Evolutionary conservation across 2,888 invertebrate genomes (phyloP).

Genomic region (Steinernema carpocapsae): DNA sequence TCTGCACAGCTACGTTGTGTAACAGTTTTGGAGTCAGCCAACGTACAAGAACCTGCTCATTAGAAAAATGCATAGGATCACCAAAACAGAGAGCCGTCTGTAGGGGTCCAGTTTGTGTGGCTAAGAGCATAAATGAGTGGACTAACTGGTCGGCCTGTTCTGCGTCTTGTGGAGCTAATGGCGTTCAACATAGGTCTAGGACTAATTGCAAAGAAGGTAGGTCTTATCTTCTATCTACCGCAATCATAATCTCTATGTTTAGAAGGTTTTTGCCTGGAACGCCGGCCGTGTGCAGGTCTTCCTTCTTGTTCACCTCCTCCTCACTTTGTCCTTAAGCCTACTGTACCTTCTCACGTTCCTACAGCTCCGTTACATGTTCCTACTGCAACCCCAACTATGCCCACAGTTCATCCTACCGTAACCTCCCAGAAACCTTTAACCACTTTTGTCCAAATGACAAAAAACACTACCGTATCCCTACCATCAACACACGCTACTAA

Average conservation of each 20-base stretch:
- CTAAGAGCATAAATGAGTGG: background rate
- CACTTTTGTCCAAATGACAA: background rate
- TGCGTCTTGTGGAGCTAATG: background rate
- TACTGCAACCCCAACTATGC: too few species aligned
- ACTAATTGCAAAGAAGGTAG: conserved; percentile 9
- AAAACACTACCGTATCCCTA: background rate
- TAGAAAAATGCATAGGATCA: background rate
- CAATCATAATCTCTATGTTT: background rate
- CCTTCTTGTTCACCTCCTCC: background rate
- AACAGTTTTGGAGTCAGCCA: conserved; percentile 13
- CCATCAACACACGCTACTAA: background rate
- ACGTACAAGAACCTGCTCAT: background rate
- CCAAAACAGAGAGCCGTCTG: conserved; percentile 2
- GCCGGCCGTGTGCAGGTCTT: background rate
- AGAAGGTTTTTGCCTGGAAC: conserved; percentile 4
- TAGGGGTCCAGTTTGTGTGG: background rate
- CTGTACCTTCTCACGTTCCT: too few species aligned
- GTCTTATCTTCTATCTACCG: background rate
- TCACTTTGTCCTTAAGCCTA: too few species aligned
- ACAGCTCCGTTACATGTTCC: too few species aligned
- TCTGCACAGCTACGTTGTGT: conserved; percentile 2
- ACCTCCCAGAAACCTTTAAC: background rate
- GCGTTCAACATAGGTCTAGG: background rate
- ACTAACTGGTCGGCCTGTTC: background rate
- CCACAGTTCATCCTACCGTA: background rate